These are phyloP conservation scores for Chrysotoxum bicinctum DNA, from an alignment of 2,888 invertebrate species.

Conservation along the genomic window DNA sequence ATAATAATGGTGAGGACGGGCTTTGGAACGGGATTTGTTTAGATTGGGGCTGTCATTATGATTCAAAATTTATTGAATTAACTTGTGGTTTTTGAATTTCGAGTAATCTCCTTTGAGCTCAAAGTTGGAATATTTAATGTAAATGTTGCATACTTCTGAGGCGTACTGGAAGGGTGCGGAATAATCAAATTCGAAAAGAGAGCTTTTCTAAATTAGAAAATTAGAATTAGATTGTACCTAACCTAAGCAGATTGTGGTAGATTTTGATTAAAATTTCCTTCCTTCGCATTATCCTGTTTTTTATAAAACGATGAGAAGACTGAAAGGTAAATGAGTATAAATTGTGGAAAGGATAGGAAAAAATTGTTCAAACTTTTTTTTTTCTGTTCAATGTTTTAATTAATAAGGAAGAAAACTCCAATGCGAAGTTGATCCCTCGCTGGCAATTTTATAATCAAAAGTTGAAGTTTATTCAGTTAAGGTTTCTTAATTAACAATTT, in stretches of 20 bases:
- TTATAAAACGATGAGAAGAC: neutral
- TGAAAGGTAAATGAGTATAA: neutral
- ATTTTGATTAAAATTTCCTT: conserved; percentile 12
- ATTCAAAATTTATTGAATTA: conserved; percentile 51
- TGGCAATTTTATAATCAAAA: neutral
- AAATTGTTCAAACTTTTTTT: neutral
- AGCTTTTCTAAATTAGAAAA: neutral
- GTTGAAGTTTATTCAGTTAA: neutral
- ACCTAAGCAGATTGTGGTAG: conserved; percentile 1
- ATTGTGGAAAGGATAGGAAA: neutral
- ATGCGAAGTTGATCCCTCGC: neutral
- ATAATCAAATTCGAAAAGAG: conserved; percentile 40
- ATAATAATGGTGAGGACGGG: neutral
- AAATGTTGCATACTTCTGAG: neutral
- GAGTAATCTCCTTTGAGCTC: conserved; percentile 44
- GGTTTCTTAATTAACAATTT: neutral
- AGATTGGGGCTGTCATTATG: conserved; percentile 33
- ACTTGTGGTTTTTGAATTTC: conserved; percentile 33
- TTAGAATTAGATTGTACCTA: conserved; percentile 6
- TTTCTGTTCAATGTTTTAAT: neutral
- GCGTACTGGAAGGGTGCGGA: neutral
- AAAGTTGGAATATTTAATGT: conserved; percentile 26
- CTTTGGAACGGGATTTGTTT: neutral
- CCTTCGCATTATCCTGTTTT: neutral
- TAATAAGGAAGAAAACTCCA: neutral